Evolutionary conservation across 2,888 invertebrate genomes (phyloP), one percentile per base, ranked within the genome.

Genomic region (Latheticus oryzae): DNA sequence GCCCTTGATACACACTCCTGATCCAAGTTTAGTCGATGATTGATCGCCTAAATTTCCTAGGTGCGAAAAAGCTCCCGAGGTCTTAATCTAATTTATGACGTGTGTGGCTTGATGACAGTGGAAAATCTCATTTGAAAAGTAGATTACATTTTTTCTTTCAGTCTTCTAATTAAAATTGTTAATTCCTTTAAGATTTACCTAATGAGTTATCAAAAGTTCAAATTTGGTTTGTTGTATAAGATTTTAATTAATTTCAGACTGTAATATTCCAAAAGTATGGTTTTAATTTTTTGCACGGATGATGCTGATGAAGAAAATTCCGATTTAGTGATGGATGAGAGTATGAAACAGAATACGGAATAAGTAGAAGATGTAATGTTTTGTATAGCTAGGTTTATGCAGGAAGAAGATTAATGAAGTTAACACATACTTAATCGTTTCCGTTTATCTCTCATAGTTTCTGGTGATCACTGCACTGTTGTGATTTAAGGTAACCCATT

Each of bases 11-110:
- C 28, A 54, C 42, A 42, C 24, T 33, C 40, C 51, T 57, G 48
- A 58, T 43, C 33, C 52, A 52, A 58, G 47, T 57, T 58, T 55
- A 47, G 40, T 45, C 40, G 58, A 58, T 58, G 47, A 47, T 52
- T 52, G 58, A 58, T 58, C 58, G 58, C 38, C 38, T 32, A 58
- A 52, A 58, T 52, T 45, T 51, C 42, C 52, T 33, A 52, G 52
- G 40, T 45, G 43, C 19, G 45, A 45, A 43, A 54, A 45, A 45
- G 13, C 35, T 26, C 21, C 32, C 30, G 9, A 13, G 15, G 50
- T 15, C 28, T 45, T 43, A 45, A 54, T 54, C 45, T 54, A 54
- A 45, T 54, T 45, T 37, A 45, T 54, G 45, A 45, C 45, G 43
- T 45, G 17, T 52, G 52, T 43, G 11, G 28, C 24, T 42, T 26